phyloP scores from a whole-genome alignment of 2,888 invertebrate genomes.

The Branchellion lobata region DNA sequence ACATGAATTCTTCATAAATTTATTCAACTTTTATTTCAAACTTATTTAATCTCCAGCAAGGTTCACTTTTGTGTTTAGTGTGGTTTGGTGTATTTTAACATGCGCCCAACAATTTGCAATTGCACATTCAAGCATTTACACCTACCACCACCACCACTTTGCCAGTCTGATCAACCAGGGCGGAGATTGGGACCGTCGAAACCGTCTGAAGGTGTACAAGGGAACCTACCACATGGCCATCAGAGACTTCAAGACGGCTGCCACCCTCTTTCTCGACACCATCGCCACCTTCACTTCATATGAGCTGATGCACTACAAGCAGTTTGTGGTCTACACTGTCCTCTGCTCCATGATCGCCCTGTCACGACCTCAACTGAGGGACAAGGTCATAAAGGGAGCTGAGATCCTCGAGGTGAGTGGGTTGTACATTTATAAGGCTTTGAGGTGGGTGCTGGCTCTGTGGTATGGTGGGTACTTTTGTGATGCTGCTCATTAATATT shows the following conservation, averaged over 20 bases:
- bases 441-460: background rate
- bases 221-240: conserved; percentile 94
- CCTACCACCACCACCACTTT: too few relatives aligned
- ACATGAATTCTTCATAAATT: too few relatives aligned
- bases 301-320: conserved; percentile 95
- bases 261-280: conserved; percentile 91
- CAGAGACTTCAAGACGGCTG: conserved; percentile 90
- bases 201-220: conserved; percentile 83
- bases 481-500: background rate
- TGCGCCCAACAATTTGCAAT: too few relatives aligned
- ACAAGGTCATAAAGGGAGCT: conserved; percentile 76
- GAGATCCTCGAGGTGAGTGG: conserved; percentile 74
- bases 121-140: too few relatives aligned
- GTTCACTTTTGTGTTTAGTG: too few relatives aligned
- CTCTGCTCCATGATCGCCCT: conserved; percentile 79
- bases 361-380: conserved; percentile 75
- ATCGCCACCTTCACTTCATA: conserved; percentile 99
- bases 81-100: too few relatives aligned
- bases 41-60: too few relatives aligned
- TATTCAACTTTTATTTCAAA: background rate
- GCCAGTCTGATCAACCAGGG: conserved; percentile 85
- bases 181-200: conserved; percentile 97
- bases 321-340: conserved; percentile 78
- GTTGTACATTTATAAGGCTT: background rate
- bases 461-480: background rate